phyloP scores from a whole-genome alignment of 2,797 vertebrate species.

The Buceros bicornis region DNA sequence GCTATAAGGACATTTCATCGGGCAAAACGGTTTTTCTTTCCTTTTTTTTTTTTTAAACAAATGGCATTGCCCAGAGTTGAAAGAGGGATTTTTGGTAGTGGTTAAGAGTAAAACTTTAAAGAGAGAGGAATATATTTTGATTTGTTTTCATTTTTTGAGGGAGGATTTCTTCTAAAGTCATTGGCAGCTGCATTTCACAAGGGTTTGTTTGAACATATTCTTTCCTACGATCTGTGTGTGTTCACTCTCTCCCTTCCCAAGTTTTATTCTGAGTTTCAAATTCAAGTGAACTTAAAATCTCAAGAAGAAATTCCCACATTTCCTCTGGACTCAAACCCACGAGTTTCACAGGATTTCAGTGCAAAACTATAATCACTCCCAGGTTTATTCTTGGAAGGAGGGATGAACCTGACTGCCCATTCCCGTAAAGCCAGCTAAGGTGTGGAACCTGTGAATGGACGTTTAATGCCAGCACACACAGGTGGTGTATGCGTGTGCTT shows the following conservation, averaged over 20 bases:
- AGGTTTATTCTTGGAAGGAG: conserved; percentile 10
- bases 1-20: neutral
- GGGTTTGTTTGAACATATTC: neutral
- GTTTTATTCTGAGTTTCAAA: conserved; percentile 22
- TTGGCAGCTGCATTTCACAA: neutral
- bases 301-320: conserved; percentile 45
- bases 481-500: neutral
- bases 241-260: neutral
- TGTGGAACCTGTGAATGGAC: neutral
- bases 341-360: conserved; percentile 7
- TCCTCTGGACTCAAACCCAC: conserved; percentile 24
- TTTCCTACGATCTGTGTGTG: neutral
- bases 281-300: conserved; percentile 37
- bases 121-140: neutral
- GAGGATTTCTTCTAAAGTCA: neutral
- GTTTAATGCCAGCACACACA: neutral
- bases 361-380: conserved; percentile 27
- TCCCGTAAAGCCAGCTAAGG: neutral
- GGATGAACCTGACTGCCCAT: neutral
- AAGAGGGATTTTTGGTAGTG: neutral
- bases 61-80: neutral
- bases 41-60: neutral
- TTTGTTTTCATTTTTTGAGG: neutral
- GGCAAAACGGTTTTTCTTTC: neutral
- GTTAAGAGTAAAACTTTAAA: neutral